Evolutionary conservation across 2,113 vertebrate species (phyloP), one percentile per base, ranked within the genome.

Genomic region (Austrofundulus limnaeus): DNA sequence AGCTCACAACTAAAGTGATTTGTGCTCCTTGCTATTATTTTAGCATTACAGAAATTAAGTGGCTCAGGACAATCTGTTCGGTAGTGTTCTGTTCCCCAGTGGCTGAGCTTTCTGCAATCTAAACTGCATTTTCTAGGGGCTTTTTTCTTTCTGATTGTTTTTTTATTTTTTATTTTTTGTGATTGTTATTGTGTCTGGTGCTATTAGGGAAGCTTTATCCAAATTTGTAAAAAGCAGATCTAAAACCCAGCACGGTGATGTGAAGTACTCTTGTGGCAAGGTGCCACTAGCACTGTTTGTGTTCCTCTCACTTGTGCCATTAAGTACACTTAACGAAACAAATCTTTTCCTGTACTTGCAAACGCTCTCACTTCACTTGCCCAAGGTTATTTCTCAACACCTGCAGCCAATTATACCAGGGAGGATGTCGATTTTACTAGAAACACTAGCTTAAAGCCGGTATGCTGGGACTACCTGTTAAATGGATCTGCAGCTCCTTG

Each of bases 311-410:
- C 50, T 46, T 8, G 21, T 57, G 51, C 54, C 62, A 58, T 72
- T 71, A 64, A 58, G 31, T 34, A 34, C 23, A 39, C 69, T 50
- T 67, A 70, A 60, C 74, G 28, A 72, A 81, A 62, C 50, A 66
- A 69, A 71, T 78, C 54, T 59, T 63, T 51, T 66, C 64, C 75
- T 75, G 72, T 70, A 19, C 64, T 34, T 28, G 64, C 21, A 20
- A 71, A 51, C 71, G 43, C 45, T 73, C 60, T 72, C 69, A 43
- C 28, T 54, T 71, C 43, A 51, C 52, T 4, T n/a, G 37, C 65
- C 52, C 47, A 55, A 66, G 58, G 65, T 64, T 48, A 55, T 38
- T 48, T 7, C 28, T 53, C 31, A 10, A 54, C 78, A 84, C 71
- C 78, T 81, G 75, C 68, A 73, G 39, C 43, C 45, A 54, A 67